Percentiles rank a stretch among this genome's conserved stretches.
These are phyloP conservation scores for Caenorhabditis drosophilae DNA, from an alignment of 2,888 invertebrate genomes.

Conservation along the genomic window DNA sequence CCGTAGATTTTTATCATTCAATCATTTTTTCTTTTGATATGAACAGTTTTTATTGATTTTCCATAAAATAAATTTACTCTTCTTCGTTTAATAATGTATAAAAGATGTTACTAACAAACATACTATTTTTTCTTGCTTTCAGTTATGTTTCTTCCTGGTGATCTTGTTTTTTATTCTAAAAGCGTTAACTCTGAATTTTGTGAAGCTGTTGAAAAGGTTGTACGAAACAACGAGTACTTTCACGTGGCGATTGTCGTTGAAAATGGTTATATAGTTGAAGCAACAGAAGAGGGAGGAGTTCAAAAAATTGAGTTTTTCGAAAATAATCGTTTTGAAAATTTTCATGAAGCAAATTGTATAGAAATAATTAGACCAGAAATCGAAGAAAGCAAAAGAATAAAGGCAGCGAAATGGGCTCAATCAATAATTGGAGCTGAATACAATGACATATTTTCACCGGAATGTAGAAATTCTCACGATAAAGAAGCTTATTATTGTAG, in stretches of 20 bases:
- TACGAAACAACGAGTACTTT: slow-evolving; percentile 12
- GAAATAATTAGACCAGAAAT: slow-evolving; percentile 12
- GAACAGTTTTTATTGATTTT: no score
- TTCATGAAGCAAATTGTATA: slow-evolving; percentile 24
- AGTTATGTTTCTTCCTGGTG: slow-evolving; percentile 31
- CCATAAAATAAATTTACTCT: no score
- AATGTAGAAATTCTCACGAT: slow-evolving; percentile 35
- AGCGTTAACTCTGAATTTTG: slow-evolving; percentile 16
- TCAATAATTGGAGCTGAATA: slow-evolving; percentile 28
- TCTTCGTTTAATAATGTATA: no score
- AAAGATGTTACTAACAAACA: no score
- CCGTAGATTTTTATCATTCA: no score
- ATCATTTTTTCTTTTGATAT: no score
- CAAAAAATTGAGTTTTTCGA: slow-evolving; percentile 9
- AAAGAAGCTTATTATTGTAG: slow-evolving; percentile 45
- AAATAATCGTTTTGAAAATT: no score
- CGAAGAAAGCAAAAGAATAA: not conserved
- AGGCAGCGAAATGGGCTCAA: slow-evolving; percentile 10
- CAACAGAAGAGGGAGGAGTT: slow-evolving; percentile 30
- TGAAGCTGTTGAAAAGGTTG: slow-evolving; percentile 19
- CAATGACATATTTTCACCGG: slow-evolving; percentile 48
- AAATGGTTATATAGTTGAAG: slow-evolving; percentile 18
- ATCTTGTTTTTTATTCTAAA: slow-evolving; percentile 33
- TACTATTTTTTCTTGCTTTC: no score
- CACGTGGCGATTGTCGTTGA: slow-evolving; percentile 37